Base-by-base conservation (phyloP, 2,888 invertebrate genomes). In the Sarcophaga variegata region DNA sequence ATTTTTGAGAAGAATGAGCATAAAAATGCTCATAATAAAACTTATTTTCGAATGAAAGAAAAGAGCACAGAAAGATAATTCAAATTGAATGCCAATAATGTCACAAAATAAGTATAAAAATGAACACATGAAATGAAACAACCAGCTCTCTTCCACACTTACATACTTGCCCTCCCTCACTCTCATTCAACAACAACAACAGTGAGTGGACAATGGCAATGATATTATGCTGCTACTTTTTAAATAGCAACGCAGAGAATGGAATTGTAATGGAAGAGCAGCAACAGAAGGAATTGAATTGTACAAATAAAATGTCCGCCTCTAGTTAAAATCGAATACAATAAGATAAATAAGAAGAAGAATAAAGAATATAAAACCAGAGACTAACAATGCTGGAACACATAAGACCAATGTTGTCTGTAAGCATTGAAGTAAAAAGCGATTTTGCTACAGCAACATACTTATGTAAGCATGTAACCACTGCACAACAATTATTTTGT, bases 81-180 rank as follows among this genome's bases (percentile, higher is more conserved):
- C 91, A 91, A 91, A 92, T 91, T 91, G 91, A 91, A 91, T 91
- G 92, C 92, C 91, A 91, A 91, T 91, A 91, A 91, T 90, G 91
- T 91, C 90, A 89, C 91, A 91, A 85, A 37, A 82, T 79, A 81
- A 37, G 60, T 60, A 78, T 45, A 66, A 72, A 37, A 72, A 69
- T 49, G 72, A 71, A 74, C 71, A 75, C 37, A 37, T 37, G 37
- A 37, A 37, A 37, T 10, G 37, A 37, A 37, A 37, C 37, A 37
- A 37, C 37, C 37, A 37, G 8, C 37, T 37, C 37, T 10, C 37
- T 20, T 20, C 20, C 20, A 20, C 20, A 20, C 20, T 20, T 20
- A 20, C 20, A 20, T 20, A 20, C 20, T 20, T 20, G 0, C 37
- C 2, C 0, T 8, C 2, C 37, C 37, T 37, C 37, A 37, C 37